Conservation (phyloP, 2,113 vertebrate species). For the Oncorhynchus nerka region DNA sequence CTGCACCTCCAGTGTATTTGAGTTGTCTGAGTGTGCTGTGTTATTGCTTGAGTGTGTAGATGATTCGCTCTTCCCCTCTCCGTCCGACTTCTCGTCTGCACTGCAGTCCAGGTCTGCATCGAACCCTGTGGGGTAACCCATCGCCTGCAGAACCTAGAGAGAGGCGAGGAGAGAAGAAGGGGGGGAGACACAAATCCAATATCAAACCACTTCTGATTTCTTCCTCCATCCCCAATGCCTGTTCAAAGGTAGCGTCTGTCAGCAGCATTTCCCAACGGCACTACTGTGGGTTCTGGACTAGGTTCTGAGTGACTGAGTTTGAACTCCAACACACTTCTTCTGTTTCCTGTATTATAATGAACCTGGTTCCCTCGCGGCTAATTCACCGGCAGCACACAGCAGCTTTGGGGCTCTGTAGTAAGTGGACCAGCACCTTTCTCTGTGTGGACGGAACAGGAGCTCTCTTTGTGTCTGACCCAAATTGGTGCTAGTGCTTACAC, state of each 20-base stretch:
- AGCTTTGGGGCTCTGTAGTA: background rate
- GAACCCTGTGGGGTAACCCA: conserved; percentile 97
- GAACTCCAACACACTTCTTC: background rate
- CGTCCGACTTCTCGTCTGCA: conserved; percentile 96
- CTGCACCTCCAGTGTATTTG: conserved; percentile 92
- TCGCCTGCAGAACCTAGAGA: conserved; percentile 91
- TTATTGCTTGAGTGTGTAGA: conserved; percentile 94
- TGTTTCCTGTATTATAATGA: background rate
- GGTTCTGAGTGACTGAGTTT: background rate
- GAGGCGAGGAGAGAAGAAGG: background rate
- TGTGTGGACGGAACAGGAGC: conserved; percentile 11
- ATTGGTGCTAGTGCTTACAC: conserved; percentile 28
- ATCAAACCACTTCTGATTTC: background rate
- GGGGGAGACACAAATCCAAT: no score
- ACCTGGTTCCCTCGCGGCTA: background rate
- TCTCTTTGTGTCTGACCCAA: conserved; percentile 29
- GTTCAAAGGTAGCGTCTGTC: no score
- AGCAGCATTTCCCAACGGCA: no score
- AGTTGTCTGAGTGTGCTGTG: conserved; percentile 90
- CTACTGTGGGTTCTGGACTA: no score
- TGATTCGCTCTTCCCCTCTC: conserved; percentile 94
- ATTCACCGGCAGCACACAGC: background rate
- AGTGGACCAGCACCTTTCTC: background rate
- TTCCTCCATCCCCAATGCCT: no score
- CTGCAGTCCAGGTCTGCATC: conserved; percentile 96